Conservation (phyloP, 2,113 vertebrate species). For the Prunella himalayana region DNA sequence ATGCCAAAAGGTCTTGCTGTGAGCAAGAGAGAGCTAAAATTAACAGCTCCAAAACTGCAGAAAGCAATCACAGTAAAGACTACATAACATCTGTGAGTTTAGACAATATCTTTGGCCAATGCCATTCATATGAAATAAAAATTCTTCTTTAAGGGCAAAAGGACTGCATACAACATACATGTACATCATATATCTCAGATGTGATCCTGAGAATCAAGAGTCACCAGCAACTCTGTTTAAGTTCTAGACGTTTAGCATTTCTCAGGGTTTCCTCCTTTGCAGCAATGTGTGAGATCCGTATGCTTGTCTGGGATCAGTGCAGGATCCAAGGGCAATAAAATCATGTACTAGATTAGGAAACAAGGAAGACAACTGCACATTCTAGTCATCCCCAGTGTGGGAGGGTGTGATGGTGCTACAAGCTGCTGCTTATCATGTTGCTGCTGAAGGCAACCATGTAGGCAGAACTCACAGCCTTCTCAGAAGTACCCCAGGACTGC, state of each 20-base stretch:
- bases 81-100: not conserved
- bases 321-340: conserved; percentile 15
- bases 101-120: not conserved
- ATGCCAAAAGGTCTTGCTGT: conserved; percentile 48
- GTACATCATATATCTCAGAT: not conserved
- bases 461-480: not conserved
- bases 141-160: not conserved
- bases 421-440: conserved; percentile 26
- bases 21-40: conserved; percentile 40
- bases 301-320: not conserved
- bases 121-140: not conserved
- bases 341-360: conserved; percentile 34
- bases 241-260: not conserved
- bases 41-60: not conserved
- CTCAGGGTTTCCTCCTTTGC: not conserved
- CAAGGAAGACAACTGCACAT: conserved; percentile 55
- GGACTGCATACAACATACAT: not conserved
- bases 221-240: not conserved
- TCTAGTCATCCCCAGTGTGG: conserved; percentile 32
- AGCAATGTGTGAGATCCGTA: not conserved
- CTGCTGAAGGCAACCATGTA: not conserved
- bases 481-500: not conserved
- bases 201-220: not conserved
- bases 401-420: conserved; percentile 9
- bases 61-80: not conserved